Evolutionary conservation across 2,797 vertebrate species (phyloP).

Genomic region (Sparidentex hasta): DNA sequence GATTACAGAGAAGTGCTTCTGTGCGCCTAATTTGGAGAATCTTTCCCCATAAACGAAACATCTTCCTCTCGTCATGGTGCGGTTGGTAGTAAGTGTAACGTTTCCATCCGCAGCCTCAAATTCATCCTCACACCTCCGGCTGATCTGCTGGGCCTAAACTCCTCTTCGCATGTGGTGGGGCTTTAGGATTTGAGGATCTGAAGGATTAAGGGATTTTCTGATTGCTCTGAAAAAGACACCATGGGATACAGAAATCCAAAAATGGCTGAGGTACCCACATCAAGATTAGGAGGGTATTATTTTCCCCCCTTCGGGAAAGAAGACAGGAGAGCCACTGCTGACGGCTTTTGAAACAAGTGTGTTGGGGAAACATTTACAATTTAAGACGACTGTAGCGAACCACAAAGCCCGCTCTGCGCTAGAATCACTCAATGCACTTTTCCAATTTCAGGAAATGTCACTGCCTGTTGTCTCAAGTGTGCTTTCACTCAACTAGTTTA

Average conservation of each 20-base stretch:
- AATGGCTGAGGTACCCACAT: constrained; percentile 78
- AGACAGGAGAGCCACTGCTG: constrained; percentile 31
- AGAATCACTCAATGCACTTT: constrained; percentile 16
- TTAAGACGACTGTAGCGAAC: constrained; percentile 26
- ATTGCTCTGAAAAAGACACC: constrained; percentile 78
- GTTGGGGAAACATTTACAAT: constrained; percentile 45
- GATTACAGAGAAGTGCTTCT: not conserved
- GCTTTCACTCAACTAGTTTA: constrained; percentile 27
- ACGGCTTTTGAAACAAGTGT: constrained; percentile 47
- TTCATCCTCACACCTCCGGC: constrained; percentile 55
- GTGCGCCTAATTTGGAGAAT: not conserved
- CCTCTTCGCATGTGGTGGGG: constrained; percentile 61
- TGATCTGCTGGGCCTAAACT: constrained; percentile 67
- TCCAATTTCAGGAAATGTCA: constrained; percentile 42
- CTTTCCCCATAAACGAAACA: not conserved
- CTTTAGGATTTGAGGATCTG: constrained; percentile 76
- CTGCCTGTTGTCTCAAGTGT: constrained; percentile 8
- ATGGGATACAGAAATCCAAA: constrained; percentile 77
- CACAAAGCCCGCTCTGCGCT: constrained; percentile 13
- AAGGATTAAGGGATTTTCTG: constrained; percentile 83
- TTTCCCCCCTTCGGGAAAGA: constrained; percentile 45
- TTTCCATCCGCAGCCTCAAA: constrained; percentile 25
- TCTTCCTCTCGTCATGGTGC: constrained; percentile 12
- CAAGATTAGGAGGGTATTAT: constrained; percentile 79
- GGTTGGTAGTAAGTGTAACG: constrained; percentile 9